These are phyloP conservation scores for Perodicticus potto DNA, from an alignment of 2,797 vertebrate genomes.

Conservation along the genomic window DNA sequence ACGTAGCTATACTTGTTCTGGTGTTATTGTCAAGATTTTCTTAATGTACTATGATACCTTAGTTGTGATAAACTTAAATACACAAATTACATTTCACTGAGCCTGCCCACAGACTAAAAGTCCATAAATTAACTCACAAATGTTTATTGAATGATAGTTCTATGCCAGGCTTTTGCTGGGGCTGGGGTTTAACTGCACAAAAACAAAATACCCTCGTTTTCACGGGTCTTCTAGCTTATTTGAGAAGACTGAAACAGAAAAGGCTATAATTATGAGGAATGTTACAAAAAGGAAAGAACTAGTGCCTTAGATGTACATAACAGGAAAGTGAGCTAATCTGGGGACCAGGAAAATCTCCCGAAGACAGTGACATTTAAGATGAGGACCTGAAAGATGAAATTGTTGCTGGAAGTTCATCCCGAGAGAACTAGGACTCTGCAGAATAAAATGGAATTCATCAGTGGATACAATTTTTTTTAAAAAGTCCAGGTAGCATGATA, in stretches of 20 bases:
- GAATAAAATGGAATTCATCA: slow-evolving; percentile 9
- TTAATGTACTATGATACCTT: neutral
- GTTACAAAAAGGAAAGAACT: neutral
- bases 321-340: neutral
- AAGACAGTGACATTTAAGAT: neutral
- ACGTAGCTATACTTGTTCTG: neutral
- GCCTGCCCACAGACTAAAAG: neutral
- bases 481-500: neutral
- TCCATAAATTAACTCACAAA: slow-evolving; percentile 14
- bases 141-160: neutral
- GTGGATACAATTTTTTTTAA: neutral
- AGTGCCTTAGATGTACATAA: neutral
- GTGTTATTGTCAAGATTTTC: slow-evolving; percentile 1
- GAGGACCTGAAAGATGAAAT: neutral
- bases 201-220: neutral
- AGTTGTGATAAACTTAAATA: neutral
- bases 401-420: neutral
- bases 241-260: neutral
- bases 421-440: neutral
- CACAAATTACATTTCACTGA: neutral
- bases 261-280: neutral
- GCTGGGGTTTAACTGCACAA: neutral
- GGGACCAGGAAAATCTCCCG: neutral
- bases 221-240: neutral
- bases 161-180: neutral